Evolutionary conservation across 1,140 invertebrate genomes (phyloP), one percentile per base, ranked within the genome.

Genomic region (Apis florea): DNA sequence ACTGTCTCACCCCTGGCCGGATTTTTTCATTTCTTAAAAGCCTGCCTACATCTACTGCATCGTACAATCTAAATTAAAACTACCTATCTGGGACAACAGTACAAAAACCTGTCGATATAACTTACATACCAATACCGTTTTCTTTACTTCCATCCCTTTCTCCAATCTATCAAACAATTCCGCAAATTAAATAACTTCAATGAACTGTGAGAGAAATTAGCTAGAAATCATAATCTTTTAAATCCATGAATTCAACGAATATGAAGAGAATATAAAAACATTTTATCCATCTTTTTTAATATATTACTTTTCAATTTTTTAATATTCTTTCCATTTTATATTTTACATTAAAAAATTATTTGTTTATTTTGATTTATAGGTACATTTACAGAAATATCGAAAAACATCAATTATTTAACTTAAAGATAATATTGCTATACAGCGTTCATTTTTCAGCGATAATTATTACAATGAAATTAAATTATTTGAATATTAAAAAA

Each of bases 1-100:
- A 21, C 70, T 40, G 31, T 47, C 21, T 21, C 70, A 8, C 12
- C 54, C 40, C 54, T 19, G 21, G 31, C 1, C 21, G 56, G 70
- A 73, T 73, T 73, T 73, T 40, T 73, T 73, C 70, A 73, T 73
- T 73, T 73, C 70, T 73, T 73, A 73, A 73, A 73, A 73, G 56
- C 69, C 69, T 71, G 69, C 19, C 53, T 47, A 53, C 31, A 54
- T 47, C 31, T 54, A 12, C 31, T 21, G 21, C 31, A 10, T 40
- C 54, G 26, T 19, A 47, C 70, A 24, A 73, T 59, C 70, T 49
- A 73, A 73, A 73, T 73, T 73, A 59, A 73, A 61, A 47, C 70
- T 73, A 73, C 59, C 70, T 73, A 73, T 73, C 70, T 73, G 70
- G 70, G 70, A 73, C 56, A 73, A 73, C 26, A 31, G 31, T n/a